Conservation (phyloP, 2,888 invertebrate genomes). For the Rhogogaster chlorosoma region DNA sequence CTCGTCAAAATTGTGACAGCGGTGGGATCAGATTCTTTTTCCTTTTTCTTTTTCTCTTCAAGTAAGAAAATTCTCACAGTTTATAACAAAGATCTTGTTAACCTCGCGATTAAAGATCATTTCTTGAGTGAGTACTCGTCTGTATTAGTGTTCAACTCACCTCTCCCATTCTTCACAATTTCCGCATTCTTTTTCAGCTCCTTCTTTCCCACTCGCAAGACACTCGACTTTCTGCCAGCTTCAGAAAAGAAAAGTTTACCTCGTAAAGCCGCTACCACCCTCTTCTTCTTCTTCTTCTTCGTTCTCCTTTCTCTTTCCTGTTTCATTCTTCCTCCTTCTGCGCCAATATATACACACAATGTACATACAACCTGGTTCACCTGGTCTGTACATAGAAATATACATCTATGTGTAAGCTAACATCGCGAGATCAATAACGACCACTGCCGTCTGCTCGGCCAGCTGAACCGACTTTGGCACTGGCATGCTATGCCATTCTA, state of each 20-base stretch:
- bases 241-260: slow-evolving; percentile 38
- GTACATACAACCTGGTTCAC: neutral
- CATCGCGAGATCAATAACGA: slow-evolving; percentile 35
- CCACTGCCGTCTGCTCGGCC: slow-evolving; percentile 21
- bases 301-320: neutral
- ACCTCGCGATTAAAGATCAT: slow-evolving; percentile 10
- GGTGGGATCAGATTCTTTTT: neutral
- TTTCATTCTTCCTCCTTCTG: neutral
- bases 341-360: neutral
- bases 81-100: slow-evolving; percentile 28
- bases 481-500: neutral
- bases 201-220: slow-evolving; percentile 2
- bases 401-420: neutral
- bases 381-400: neutral
- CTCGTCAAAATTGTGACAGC: slow-evolving; percentile 1
- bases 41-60: neutral
- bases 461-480: slow-evolving; percentile 27
- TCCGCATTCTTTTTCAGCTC: neutral
- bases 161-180: neutral
- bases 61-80: neutral
- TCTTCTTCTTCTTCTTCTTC: neutral
- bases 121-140: neutral
- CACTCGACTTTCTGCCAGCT: slow-evolving; percentile 22
- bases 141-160: neutral
- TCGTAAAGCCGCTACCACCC: neutral